phyloP scores from a whole-genome alignment of 2,113 vertebrate genomes.

The Coptodon rendalli region DNA sequence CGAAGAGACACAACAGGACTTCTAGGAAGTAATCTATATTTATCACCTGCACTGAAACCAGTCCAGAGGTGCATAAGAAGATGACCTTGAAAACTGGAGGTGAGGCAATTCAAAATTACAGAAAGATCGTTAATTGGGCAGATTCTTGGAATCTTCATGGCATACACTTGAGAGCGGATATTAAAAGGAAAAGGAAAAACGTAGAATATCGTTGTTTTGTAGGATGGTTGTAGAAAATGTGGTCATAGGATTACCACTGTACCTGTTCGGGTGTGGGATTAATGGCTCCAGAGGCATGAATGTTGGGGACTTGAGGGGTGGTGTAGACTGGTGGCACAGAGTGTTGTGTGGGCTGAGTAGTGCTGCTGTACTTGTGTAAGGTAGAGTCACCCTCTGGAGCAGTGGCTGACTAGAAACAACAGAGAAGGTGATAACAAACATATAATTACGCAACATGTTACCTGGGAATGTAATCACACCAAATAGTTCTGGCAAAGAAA shows the following conservation, averaged over 20 bases:
- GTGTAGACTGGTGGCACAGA: conserved; percentile 66
- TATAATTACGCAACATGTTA: not conserved
- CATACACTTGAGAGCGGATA: not conserved
- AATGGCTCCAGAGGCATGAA: conserved; percentile 82
- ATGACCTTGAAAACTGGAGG: not conserved
- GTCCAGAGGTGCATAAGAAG: not conserved
- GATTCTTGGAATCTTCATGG: not conserved
- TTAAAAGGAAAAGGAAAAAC: not conserved
- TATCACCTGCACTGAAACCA: not conserved
- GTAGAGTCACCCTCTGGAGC: conserved; percentile 88
- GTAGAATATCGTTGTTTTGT: not conserved
- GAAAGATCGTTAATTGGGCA: not conserved
- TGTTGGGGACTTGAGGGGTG: conserved; percentile 69
- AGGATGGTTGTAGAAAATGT: not conserved
- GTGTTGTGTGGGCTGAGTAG: conserved; percentile 70
- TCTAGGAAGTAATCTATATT: not conserved
- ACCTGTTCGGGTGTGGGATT: conserved; percentile 94
- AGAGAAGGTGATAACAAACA: not conserved
- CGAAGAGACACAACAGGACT: not conserved
- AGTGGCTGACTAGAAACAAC: conserved; percentile 63
- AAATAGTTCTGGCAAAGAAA: not conserved
- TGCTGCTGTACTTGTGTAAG: conserved; percentile 71
- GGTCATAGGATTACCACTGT: not conserved
- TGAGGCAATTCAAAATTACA: not conserved
- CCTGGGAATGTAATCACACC: not conserved